A percentile compares a stretch with the other conserved stretches of the same genome.
Evolutionary conservation across 2,888 invertebrate species (phyloP).

Genomic region (Lordiphosa andalusiaca): DNA sequence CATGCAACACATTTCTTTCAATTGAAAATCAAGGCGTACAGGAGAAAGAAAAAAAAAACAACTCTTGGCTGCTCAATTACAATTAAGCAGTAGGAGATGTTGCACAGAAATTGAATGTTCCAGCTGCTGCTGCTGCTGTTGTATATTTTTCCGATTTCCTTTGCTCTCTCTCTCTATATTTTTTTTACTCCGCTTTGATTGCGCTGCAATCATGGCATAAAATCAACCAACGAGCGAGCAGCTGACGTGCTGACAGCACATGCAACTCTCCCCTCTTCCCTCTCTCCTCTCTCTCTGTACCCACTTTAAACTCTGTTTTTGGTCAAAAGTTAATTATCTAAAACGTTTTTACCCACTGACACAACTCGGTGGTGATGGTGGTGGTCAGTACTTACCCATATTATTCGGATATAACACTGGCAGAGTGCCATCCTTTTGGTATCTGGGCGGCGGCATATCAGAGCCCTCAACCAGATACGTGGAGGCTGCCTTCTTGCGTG

Average conservation of each 20-base stretch:
- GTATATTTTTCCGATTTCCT: constrained; percentile 7
- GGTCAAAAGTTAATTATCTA: constrained; percentile 72
- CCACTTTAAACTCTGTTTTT: constrained; percentile 18
- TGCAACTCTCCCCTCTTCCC: constrained; percentile 30
- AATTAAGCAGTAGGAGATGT: constrained; percentile 74
- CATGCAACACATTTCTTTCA: too few relatives aligned
- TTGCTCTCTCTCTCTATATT: constrained; percentile 11
- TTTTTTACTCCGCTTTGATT: constrained; percentile 54
- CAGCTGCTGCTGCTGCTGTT: constrained; percentile 40
- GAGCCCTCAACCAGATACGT: constrained; percentile 82
- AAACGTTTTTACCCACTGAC: constrained; percentile 51
- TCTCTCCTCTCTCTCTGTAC: too few relatives aligned
- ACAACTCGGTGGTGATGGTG: constrained; percentile 30
- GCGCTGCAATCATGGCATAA: constrained; percentile 69
- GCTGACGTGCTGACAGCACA: constrained; percentile 57
- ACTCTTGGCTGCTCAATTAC: constrained; percentile 71
- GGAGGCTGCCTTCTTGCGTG: constrained; percentile 82
- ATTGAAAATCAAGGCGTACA: constrained; percentile 39
- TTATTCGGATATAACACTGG: constrained; percentile 84
- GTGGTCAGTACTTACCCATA: constrained; percentile 80
- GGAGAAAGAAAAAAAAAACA: constrained; percentile 70
- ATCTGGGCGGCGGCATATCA: constrained; percentile 83
- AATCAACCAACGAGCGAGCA: constrained; percentile 63
- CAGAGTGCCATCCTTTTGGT: constrained; percentile 84
- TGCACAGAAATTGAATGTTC: constrained; percentile 72